Conservation (phyloP, 2,888 invertebrate genomes). For the Drosophila crucigera region DNA sequence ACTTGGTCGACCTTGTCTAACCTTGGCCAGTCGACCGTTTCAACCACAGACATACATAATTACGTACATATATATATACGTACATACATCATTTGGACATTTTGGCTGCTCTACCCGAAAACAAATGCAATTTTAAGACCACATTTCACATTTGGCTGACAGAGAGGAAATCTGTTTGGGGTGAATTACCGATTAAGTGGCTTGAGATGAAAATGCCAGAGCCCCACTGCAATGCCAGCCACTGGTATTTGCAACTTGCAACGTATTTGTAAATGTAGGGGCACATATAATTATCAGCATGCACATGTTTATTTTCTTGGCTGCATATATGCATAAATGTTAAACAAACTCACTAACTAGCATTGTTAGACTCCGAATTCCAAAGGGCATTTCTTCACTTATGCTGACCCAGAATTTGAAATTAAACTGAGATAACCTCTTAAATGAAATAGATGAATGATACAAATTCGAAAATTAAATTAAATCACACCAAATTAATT, state of each 20-base stretch:
- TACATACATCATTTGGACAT: slow-evolving; percentile 9
- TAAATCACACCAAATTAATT: background rate
- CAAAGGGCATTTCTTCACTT: background rate
- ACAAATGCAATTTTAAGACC: slow-evolving; percentile 56
- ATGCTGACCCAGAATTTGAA: background rate
- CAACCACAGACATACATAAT: slow-evolving; percentile 9
- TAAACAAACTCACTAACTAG: background rate
- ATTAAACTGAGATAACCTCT: background rate
- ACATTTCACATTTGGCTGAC: slow-evolving; percentile 65
- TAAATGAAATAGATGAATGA: background rate
- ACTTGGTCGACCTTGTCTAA: slow-evolving; percentile 38
- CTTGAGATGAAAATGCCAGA: slow-evolving; percentile 35
- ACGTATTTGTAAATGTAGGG: background rate
- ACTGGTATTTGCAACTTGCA: background rate
- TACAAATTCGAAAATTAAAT: background rate
- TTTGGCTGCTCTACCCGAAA: slow-evolving; percentile 14
- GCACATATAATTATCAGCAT: slow-evolving; percentile 4
- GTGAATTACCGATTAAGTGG: slow-evolving; percentile 66
- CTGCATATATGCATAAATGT: background rate
- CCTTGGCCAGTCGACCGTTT: slow-evolving; percentile 46
- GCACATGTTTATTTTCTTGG: slow-evolving; percentile 6
- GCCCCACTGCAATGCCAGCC: slow-evolving; percentile 19
- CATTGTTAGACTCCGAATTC: background rate
- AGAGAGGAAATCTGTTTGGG: slow-evolving; percentile 43
- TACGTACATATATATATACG: background rate